These are phyloP conservation scores for Anabas testudineus DNA, from an alignment of 2,797 vertebrate species.

Conservation along the genomic window DNA sequence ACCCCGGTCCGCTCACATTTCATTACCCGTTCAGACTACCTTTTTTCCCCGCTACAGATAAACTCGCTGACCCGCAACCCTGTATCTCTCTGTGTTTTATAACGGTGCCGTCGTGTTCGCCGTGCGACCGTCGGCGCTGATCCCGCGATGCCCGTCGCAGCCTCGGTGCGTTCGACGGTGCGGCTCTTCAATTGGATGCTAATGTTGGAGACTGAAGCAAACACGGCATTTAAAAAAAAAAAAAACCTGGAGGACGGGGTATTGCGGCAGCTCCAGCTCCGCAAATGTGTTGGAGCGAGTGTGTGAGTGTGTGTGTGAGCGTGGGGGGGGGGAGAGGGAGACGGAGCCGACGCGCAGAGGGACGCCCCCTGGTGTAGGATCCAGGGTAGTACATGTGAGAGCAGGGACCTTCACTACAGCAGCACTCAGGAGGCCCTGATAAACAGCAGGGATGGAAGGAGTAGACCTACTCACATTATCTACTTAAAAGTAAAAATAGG, in stretches of 20 bases:
- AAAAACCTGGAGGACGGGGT: slow-evolving; percentile 72
- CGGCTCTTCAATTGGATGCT: slow-evolving; percentile 42
- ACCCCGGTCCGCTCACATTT: slow-evolving; percentile 51
- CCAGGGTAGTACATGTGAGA: too few relatives aligned
- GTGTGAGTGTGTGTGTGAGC: background rate
- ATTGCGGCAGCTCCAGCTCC: slow-evolving; percentile 72
- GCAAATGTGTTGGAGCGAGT: slow-evolving; percentile 13
- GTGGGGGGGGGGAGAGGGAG: slow-evolving; percentile 6
- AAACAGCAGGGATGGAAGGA: too few relatives aligned
- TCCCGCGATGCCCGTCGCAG: slow-evolving; percentile 33
- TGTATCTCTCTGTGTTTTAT: background rate
- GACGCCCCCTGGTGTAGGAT: too few relatives aligned
- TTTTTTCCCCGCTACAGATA: slow-evolving; percentile 6
- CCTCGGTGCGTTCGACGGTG: slow-evolving; percentile 20
- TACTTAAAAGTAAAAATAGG: background rate
- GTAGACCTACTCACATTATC: too few relatives aligned
- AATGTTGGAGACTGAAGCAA: slow-evolving; percentile 62
- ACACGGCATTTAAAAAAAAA: slow-evolving; percentile 61
- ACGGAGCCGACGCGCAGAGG: slow-evolving; percentile 47
- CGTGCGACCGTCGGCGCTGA: slow-evolving; percentile 12
- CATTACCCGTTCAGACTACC: slow-evolving; percentile 6
- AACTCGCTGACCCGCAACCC: slow-evolving; percentile 58
- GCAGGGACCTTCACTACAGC: too few relatives aligned
- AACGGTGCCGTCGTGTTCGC: background rate
- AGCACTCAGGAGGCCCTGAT: too few relatives aligned